These are phyloP conservation scores for Dynastes grantii DNA, from an alignment of 2,888 invertebrate genomes.

Conservation along the genomic window DNA sequence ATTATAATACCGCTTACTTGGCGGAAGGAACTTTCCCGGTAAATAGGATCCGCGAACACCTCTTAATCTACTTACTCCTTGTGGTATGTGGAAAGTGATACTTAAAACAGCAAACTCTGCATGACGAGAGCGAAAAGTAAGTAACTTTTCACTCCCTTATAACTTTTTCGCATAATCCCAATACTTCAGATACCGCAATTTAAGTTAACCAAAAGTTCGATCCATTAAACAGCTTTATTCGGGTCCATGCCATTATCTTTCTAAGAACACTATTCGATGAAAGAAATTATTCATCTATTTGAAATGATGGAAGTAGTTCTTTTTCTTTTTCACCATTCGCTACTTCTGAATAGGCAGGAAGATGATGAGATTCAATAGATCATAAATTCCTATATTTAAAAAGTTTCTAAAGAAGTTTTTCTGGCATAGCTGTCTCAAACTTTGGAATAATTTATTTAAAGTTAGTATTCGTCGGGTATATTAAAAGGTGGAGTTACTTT, in stretches of 20 bases:
- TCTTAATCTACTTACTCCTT: slow-evolving; percentile 2
- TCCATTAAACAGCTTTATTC: background rate
- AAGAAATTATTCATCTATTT: slow-evolving; percentile 12
- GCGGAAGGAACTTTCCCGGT: background rate
- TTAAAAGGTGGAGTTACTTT: slow-evolving; percentile 17
- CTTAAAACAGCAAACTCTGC: background rate
- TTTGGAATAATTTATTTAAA: slow-evolving; percentile 46
- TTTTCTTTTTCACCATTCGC: slow-evolving; percentile 3
- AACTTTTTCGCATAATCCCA: background rate
- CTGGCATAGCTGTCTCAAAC: slow-evolving; percentile 31
- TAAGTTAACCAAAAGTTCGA: background rate
- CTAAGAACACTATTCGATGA: background rate
- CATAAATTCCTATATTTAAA: slow-evolving; percentile 42
- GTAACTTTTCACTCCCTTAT: background rate
- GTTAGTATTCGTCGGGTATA: slow-evolving; percentile 24
- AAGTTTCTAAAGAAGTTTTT: slow-evolving; percentile 17
- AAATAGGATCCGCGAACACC: slow-evolving; percentile 1
- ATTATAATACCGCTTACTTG: background rate
- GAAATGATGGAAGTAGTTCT: slow-evolving; percentile 9
- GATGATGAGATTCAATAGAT: slow-evolving; percentile 27
- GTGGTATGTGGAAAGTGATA: background rate
- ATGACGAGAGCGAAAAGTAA: background rate
- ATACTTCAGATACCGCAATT: background rate
- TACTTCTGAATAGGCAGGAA: slow-evolving; percentile 2
- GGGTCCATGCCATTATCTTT: background rate